Base-by-base conservation (phyloP, 1,140 invertebrate genomes). In the Neodiprion virginianus region DNA sequence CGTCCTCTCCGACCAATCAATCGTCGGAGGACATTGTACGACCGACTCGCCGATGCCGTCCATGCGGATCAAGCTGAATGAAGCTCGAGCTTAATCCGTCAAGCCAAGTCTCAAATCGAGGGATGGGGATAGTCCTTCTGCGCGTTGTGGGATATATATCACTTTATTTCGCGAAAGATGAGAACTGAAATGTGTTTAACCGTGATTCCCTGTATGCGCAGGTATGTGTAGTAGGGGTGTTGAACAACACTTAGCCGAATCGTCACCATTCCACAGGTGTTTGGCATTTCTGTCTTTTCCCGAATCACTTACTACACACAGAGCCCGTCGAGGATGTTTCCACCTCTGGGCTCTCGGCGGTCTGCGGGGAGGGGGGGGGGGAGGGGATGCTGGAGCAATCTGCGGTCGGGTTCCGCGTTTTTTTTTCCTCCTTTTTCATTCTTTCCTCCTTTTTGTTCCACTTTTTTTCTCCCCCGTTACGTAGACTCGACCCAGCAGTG, bases 231-330 rank as follows among this genome's bases (percentile, higher is more conserved):
- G 5, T 40, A 40, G 28, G 28, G 28, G 1, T 40, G 28, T 40
- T 40, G 28, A 40, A 14, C n/a, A 61, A 12, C 84, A 87, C 86
- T 87, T 87, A 85, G 85, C 80, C 83, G 82, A 70, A 72, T 72
- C 81, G 84, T 85, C 83, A 85, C 86, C 86, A 88, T 86, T 88
- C 87, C 86, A 88, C 87, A 88, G 87, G 87, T 88, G 87, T 88
- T 87, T 88, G 87, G 85, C 85, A 87, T 86, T 88, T 87, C 86
- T 85, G 86, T 88, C 80, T 80, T 80, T 78, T 80, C 50, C 11
- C 68, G 68, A 47, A 69, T 69, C 68, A 28, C 68, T 69, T 69
- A 69, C 68, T 14, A 21, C 61, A 21, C 61, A 14, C 61, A 5
- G 61, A 69, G n/a, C 66, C 67, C n/a, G 49, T 49, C 73, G 75